These are phyloP conservation scores for Rhodinocichla rosea DNA, from an alignment of 2,113 vertebrate species.

Conservation along the genomic window DNA sequence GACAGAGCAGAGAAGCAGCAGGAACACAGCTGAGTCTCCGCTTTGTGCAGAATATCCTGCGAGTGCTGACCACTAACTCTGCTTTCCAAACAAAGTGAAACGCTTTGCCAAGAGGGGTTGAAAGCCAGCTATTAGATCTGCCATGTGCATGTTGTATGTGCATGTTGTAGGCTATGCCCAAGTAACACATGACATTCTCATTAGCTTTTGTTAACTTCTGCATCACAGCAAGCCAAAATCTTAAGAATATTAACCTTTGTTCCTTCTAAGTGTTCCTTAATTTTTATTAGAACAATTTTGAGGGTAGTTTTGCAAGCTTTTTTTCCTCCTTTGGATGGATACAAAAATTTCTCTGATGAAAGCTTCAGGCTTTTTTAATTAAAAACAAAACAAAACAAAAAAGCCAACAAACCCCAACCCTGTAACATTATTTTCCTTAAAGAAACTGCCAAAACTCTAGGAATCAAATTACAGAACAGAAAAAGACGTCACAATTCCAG, in stretches of 20 bases:
- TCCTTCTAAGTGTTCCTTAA: conserved; percentile 38
- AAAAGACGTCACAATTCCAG: conserved; percentile 8
- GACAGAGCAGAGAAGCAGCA: not conserved
- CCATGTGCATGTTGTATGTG: not conserved
- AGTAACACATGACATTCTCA: conserved; percentile 49
- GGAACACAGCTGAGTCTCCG: not conserved
- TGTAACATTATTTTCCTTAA: conserved; percentile 45
- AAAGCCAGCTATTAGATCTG: conserved; percentile 33
- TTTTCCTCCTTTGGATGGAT: conserved; percentile 11
- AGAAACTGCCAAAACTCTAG: conserved; percentile 60
- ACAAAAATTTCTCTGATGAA: conserved; percentile 50
- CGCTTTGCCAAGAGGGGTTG: not conserved
- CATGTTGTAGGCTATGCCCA: not conserved
- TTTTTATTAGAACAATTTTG: conserved; percentile 43
- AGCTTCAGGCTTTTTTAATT: conserved; percentile 54
- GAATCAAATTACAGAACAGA: conserved; percentile 52
- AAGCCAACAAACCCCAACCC: not conserved
- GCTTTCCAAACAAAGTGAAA: conserved; percentile 22
- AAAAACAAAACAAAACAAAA: conserved; percentile 29
- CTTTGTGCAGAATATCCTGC: not conserved
- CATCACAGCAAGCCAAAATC: conserved; percentile 32
- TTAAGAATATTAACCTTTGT: conserved; percentile 46
- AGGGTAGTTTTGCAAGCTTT: not conserved
- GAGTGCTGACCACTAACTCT: not conserved
- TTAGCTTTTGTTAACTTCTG: conserved; percentile 38